Percentiles rank a stretch among this genome's conserved stretches.
phyloP scores from a whole-genome alignment of 2,797 vertebrate genomes.

The Crypturellus tataupa region DNA sequence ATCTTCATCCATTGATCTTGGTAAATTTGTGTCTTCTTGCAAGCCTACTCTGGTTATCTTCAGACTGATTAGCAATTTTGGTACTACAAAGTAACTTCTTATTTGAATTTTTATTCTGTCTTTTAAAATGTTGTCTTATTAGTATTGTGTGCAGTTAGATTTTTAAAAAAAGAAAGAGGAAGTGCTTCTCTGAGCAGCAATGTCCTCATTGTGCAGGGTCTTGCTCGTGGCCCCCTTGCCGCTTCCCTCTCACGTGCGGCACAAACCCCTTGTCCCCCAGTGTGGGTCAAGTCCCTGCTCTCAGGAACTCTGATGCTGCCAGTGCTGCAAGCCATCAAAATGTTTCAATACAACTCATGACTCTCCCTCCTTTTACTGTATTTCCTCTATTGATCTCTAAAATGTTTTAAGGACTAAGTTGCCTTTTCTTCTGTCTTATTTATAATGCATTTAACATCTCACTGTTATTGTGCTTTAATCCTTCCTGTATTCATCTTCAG shows the following conservation, averaged over 20 bases:
- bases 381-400: neutral
- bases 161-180: neutral
- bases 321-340: neutral
- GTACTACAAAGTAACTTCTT: neutral
- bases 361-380: neutral
- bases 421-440: neutral
- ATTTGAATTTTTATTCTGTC: neutral
- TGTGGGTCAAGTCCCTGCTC: neutral
- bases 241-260: fast-evolving
- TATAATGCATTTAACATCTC: neutral
- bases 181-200: neutral
- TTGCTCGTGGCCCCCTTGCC: neutral
- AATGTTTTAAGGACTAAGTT: neutral
- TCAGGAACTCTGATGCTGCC: neutral
- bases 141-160: neutral
- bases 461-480: neutral
- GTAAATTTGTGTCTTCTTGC: neutral
- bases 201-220: neutral
- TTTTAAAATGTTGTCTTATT: neutral
- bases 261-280: fast-evolving
- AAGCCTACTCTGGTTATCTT: neutral
- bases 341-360: neutral
- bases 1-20: neutral
- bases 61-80: neutral
- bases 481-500: neutral